phyloP scores from a whole-genome alignment of 1,140 invertebrate genomes.

The Drosophila virilis region DNA sequence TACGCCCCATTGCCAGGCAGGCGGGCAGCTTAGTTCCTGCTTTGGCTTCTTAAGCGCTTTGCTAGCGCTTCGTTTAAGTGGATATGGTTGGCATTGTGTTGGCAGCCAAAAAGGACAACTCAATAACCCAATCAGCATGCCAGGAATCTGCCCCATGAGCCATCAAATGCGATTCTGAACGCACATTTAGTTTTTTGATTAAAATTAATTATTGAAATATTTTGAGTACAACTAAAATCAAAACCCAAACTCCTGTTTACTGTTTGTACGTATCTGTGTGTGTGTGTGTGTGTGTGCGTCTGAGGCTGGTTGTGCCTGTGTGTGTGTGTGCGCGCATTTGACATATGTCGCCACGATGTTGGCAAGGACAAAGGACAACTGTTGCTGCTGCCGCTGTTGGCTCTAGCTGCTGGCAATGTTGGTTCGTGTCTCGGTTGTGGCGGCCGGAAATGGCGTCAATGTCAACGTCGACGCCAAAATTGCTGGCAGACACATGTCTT shows the following conservation, averaged over 20 bases:
- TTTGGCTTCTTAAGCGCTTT: constrained; percentile 45
- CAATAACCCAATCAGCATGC: constrained; percentile 40
- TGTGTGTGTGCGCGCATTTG: constrained; percentile 49
- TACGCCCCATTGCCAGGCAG: neutral
- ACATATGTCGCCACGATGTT: constrained; percentile 66
- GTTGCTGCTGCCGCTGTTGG: constrained; percentile 37
- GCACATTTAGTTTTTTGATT: too few relatives aligned
- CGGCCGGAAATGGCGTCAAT: constrained; percentile 81
- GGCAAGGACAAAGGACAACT: constrained; percentile 68
- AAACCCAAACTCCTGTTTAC: constrained; percentile 5
- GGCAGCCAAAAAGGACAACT: constrained; percentile 5
- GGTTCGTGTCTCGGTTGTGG: constrained; percentile 48
- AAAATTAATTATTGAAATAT: neutral
- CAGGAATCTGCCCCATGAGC: too few relatives aligned
- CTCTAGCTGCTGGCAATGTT: constrained; percentile 32
- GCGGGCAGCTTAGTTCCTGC: constrained; percentile 9
- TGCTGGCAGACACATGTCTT: constrained; percentile 48
- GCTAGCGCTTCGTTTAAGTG: constrained; percentile 53
- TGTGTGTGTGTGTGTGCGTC: constrained; percentile 26
- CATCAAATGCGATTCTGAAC: too few relatives aligned
- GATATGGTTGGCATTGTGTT: constrained; percentile 34
- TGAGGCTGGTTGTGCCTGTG: constrained; percentile 11
- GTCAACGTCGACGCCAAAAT: constrained; percentile 79
- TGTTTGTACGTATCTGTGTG: neutral
- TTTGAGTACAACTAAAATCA: constrained; percentile 19